These are phyloP conservation scores for Dascyllus trimaculatus DNA, from an alignment of 2,113 vertebrate species.

Conservation along the genomic window DNA sequence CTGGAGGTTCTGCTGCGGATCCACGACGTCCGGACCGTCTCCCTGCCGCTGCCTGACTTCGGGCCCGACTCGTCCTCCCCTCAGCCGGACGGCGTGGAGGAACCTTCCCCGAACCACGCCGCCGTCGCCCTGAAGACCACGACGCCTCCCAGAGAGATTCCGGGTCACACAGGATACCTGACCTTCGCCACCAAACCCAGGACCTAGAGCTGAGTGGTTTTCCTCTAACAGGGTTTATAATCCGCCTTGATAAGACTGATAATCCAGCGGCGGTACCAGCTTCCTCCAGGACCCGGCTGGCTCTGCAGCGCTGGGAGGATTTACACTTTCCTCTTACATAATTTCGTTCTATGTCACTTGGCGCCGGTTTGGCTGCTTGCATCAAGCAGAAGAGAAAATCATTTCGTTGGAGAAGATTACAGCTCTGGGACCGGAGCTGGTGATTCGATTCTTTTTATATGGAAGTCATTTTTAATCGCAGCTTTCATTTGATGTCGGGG, in stretches of 20 bases:
- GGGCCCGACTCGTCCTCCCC: slow-evolving; percentile 78
- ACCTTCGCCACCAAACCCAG: slow-evolving; percentile 95
- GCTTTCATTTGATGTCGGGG: not conserved
- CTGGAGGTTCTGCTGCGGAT: slow-evolving; percentile 93
- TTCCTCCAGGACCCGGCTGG: slow-evolving; percentile 31
- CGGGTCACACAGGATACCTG: slow-evolving; percentile 97
- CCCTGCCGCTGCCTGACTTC: slow-evolving; percentile 91
- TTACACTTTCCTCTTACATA: slow-evolving; percentile 41
- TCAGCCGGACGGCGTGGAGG: slow-evolving; percentile 2
- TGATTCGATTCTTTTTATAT: not conserved
- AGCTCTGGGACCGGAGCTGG: not conserved
- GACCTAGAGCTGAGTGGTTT: slow-evolving; percentile 69
- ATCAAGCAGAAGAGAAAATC: slow-evolving; percentile 55
- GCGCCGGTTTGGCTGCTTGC: slow-evolving; percentile 33
- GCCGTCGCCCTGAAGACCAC: slow-evolving; percentile 88
- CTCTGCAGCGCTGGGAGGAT: slow-evolving; percentile 15
- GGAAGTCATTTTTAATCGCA: not conserved
- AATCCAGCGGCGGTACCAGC: slow-evolving; percentile 42
- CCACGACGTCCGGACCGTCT: slow-evolving; percentile 89
- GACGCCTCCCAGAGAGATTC: slow-evolving; percentile 88
- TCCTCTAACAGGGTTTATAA: slow-evolving; percentile 5
- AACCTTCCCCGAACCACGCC: slow-evolving; percentile 59
- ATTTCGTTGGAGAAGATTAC: slow-evolving; percentile 16
- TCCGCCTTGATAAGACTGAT: slow-evolving; percentile 21
- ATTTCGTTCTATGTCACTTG: slow-evolving; percentile 33